Evolutionary conservation across 2,113 vertebrate species (phyloP).

Genomic region (Promerops cafer): DNA sequence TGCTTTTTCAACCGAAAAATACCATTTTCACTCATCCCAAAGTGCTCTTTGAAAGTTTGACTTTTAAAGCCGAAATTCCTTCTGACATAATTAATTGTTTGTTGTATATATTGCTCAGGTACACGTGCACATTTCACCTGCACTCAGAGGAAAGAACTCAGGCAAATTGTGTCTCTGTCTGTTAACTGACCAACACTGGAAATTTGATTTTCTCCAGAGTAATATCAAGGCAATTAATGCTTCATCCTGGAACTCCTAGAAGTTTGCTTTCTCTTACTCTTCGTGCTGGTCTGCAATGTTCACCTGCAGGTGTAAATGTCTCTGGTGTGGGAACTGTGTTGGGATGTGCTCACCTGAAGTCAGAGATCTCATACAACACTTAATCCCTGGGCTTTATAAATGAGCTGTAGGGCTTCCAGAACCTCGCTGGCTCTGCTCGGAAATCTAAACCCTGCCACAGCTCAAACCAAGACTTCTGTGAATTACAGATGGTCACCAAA

Average conservation of each 20-base stretch:
- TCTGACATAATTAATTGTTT: not conserved
- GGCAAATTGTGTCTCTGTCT: not conserved
- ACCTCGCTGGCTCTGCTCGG: not conserved
- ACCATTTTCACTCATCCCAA: not conserved
- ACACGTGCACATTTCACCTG: not conserved
- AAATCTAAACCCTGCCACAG: not conserved
- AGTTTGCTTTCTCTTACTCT: not conserved
- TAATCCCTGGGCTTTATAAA: not conserved
- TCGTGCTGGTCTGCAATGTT: not conserved
- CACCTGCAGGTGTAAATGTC: not conserved
- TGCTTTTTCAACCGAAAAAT: not conserved
- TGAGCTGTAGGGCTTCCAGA: not conserved
- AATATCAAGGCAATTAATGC: not conserved
- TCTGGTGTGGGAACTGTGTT: not conserved
- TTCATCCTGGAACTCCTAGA: not conserved
- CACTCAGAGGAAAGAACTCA: not conserved
- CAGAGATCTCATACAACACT: not conserved
- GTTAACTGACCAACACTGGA: not conserved
- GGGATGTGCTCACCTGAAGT: not conserved
- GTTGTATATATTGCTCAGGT: not conserved
- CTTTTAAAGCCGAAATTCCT: not conserved
- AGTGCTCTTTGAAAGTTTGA: not conserved
- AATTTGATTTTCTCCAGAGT: not conserved
- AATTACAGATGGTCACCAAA: slow-evolving; percentile 55
- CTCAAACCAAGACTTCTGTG: not conserved